Evolutionary conservation across 2,797 vertebrate genomes (phyloP).

Genomic region (Crocodylus rhombifer): DNA sequence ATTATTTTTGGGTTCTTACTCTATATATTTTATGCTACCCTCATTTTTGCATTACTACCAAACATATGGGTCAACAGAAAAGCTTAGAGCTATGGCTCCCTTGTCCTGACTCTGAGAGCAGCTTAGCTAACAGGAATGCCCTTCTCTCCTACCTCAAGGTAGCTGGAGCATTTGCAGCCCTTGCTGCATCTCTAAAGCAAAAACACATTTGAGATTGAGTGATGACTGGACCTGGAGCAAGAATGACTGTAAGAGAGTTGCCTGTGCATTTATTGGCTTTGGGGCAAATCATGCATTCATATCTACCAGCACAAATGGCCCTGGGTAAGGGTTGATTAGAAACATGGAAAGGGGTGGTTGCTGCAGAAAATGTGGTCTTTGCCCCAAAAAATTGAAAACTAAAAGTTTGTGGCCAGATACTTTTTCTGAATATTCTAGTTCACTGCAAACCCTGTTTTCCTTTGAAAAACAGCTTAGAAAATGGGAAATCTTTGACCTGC

Average conservation of each 20-base stretch:
- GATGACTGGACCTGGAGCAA: constrained; percentile 1
- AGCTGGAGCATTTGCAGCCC: constrained; percentile 48
- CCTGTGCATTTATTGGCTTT: not conserved
- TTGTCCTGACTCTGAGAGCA: not conserved
- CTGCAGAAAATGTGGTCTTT: not conserved
- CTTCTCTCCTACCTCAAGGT: constrained; percentile 69
- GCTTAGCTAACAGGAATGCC: not conserved
- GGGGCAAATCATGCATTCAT: not conserved
- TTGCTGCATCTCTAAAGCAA: not conserved
- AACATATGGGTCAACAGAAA: not conserved
- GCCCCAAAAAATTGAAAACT: not conserved
- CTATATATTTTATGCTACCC: not conserved
- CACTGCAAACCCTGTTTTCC: not conserved
- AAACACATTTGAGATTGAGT: not conserved
- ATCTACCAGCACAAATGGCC: fast-evolving
- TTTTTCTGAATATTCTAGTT: not conserved
- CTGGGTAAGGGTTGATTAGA: not conserved
- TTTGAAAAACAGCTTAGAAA: not conserved
- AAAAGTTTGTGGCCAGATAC: not conserved
- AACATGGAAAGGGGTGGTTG: fast-evolving
- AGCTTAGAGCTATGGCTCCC: fast-evolving
- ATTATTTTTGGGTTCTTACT: not conserved
- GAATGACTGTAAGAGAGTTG: not conserved
- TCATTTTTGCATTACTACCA: not conserved
- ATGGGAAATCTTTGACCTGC: not conserved